Conservation (phyloP, 2,888 invertebrate species). For the Chorisops tibialis region DNA sequence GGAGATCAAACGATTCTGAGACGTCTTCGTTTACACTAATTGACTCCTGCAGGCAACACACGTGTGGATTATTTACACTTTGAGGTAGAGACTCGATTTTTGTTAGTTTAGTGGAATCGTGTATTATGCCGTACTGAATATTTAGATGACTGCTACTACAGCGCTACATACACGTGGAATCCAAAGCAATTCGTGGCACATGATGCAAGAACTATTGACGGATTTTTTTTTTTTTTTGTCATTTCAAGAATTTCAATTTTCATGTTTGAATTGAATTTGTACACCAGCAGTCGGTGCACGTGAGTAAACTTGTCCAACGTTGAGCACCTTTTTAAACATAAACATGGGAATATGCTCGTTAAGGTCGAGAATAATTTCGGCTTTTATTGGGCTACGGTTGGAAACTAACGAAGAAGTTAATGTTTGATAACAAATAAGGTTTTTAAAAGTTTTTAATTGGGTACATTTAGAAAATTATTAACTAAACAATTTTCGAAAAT, state of each 20-base stretch:
- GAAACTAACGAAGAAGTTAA: no score
- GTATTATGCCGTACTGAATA: no score
- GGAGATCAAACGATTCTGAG: conserved; percentile 4
- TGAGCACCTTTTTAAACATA: no score
- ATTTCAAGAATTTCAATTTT: neutral
- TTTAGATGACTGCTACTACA: neutral
- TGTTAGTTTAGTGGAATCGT: conserved; percentile 6
- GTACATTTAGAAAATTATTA: no score
- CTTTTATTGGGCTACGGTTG: no score
- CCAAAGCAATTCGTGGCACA: neutral
- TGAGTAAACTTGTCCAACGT: no score
- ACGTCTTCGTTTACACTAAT: conserved; percentile 28
- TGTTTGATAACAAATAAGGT: no score
- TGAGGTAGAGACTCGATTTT: conserved; percentile 9
- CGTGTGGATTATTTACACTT: conserved; percentile 29
- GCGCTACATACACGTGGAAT: neutral
- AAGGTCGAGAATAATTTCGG: no score
- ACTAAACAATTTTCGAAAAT: no score
- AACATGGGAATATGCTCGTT: no score
- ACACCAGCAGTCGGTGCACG: no score
- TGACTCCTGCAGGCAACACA: conserved; percentile 29
- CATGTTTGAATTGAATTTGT: neutral
- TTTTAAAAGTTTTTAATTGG: no score
- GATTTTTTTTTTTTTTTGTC: neutral
- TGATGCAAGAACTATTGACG: neutral